Base-by-base conservation (phyloP, 2,113 vertebrate genomes). In the Pandion haliaetus region DNA sequence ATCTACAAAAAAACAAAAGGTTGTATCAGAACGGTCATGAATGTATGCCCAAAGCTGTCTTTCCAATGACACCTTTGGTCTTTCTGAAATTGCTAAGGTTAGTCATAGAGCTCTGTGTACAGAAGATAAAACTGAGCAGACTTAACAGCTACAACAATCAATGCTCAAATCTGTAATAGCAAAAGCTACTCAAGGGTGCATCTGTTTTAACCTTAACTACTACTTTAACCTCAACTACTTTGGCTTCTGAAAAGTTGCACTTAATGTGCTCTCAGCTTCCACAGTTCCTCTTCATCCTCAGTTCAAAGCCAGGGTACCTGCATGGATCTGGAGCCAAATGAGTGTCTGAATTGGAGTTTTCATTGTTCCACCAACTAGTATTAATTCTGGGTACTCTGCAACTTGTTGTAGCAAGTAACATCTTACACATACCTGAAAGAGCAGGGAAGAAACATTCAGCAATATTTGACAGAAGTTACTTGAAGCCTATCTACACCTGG, bases 351-450 rank as follows among this genome's bases (percentile, higher is more conserved):
- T 26, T 25, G 1, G 0, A 77, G 34, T 26, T 38, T 7, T 23
- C 63, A 66, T 34, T 1, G 1, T 31, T 50, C 18, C 2, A 3
- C 17, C 23, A n/a, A 10, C 31, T 16, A 14, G 11, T 24, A 32
- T 34, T 58, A 65, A 42, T 38, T 49, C 49, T 40, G 38, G 8
- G 31, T 47, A 74, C 14, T 70, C 6, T 54, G 25, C 40, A 61
- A 21, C 23, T 63, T 40, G 5, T 40, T 59, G 57, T 57, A 82
- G 54, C 62, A 17, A 61, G 26, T 23, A 63, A 54, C 26, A 36
- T 9, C 20, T 79, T 50, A 31, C 12, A 54, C 3, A 9, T 8
- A 28, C 8, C n/a, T 31, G 28, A 57, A 66, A 49, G 59, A 66
- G 26, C 21, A 82, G 12, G 12, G 23, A 42, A 77, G 23, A 19